Base-by-base conservation (phyloP, 2,113 vertebrate genomes). In the Scytalopus superciliaris region DNA sequence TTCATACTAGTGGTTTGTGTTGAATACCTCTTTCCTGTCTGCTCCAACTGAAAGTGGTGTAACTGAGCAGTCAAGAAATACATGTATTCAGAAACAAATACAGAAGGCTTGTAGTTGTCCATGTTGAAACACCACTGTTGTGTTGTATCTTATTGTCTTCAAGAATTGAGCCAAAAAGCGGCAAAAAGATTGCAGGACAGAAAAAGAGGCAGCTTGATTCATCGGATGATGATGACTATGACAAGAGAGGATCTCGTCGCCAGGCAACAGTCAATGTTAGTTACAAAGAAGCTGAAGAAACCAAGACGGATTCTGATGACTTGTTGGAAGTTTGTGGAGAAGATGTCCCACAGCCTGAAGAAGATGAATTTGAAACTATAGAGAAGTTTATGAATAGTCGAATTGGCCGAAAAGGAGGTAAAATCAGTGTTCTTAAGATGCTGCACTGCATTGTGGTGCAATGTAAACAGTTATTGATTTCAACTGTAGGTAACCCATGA, bases 361-460 rank as follows among this genome's bases (percentile, higher is more conserved):
- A 99, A 88, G 99, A 99, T 25, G 99, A 99, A 97, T 99, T 99
- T 97, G 99, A 99, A 98, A 99, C 99, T 39, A 98, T 99, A 93
- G 99, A 99, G 95, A 98, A 97, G 95, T 99, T 99, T 78, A 99
- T 99, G 99, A 99, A 99, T 75, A 97, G 98, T 79, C 97, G 99
- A 74, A 96, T 98, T 96, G 99, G 99, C 79, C 97, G 98, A 94
- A 99, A 98, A 98, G 99, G 98, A 98, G 99, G 99, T 99, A 98
- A 85, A 33, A 66, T 87, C 69, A 39, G 56, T 44, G 57, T 81
- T 90, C 67, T 69, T 82, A 92, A 92, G 68, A 89, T 90, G 42
- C 37, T 87, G 42, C 40, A 67, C 50, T 89, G 52, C 52, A 50
- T 94, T 69, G 70, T 74, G 60, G 28, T 92, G 19, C 52, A 63